Evolutionary conservation across 2,888 invertebrate genomes (phyloP).

Genomic region (Gerris lacustris): DNA sequence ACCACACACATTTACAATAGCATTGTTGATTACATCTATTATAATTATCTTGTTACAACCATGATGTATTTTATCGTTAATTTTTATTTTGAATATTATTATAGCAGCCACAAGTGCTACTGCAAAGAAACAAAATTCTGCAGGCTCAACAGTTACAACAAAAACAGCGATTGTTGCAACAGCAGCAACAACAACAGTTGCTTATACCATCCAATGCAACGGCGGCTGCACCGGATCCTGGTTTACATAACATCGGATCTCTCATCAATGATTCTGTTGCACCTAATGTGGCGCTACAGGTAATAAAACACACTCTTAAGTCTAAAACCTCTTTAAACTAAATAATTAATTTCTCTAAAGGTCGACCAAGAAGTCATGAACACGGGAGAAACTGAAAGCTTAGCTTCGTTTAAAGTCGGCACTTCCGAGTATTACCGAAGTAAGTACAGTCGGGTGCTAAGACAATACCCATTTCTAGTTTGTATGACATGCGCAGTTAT

Average conservation of each 20-base stretch:
- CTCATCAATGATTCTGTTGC: constrained; percentile 74
- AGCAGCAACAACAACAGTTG: constrained; percentile 69
- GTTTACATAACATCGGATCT: constrained; percentile 62
- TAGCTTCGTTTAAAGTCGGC: no score
- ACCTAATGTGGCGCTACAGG: constrained; percentile 76
- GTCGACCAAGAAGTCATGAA: no score
- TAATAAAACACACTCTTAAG: constrained; percentile 29
- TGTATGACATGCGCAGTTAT: no score
- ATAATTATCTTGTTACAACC: no score
- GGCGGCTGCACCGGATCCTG: constrained; percentile 43
- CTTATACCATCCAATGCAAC: constrained; percentile 67
- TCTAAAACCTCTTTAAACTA: not conserved
- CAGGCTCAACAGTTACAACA: constrained; percentile 41
- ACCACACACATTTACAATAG: no score
- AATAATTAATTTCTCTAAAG: not conserved
- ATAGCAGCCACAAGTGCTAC: constrained; percentile 24
- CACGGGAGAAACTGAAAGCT: no score
- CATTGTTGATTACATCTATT: no score
- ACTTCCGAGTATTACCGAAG: no score
- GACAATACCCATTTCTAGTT: no score
- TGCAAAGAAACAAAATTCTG: constrained; percentile 19
- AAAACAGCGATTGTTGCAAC: constrained; percentile 55
- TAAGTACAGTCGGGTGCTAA: no score
- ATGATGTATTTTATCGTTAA: no score
- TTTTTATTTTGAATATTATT: constrained; percentile 15